These are phyloP conservation scores for Dufourea novaeangliae DNA, from an alignment of 1,140 invertebrate species.

Conservation along the genomic window DNA sequence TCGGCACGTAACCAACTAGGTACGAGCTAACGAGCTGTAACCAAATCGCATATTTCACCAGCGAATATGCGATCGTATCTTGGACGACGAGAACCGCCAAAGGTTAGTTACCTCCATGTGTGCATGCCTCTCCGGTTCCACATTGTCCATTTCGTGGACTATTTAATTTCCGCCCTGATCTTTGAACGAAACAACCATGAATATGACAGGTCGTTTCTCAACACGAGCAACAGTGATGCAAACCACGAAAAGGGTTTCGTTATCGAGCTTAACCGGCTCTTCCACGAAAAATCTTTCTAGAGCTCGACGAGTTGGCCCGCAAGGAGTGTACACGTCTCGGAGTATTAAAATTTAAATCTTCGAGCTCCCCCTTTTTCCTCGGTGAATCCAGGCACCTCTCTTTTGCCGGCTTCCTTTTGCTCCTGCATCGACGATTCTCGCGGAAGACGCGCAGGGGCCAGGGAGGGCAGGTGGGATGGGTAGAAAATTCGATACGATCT, in stretches of 20 bases:
- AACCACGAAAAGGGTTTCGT: slow-evolving; percentile 28
- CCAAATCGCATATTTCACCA: background rate
- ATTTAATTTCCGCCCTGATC: too few relatives aligned
- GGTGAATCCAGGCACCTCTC: background rate
- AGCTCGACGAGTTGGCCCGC: background rate
- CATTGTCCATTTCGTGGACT: too few relatives aligned
- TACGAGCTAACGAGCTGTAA: slow-evolving; percentile 26
- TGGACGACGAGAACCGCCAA: background rate
- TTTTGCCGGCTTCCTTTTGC: background rate
- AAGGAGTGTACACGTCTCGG: background rate
- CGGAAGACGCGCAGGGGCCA: background rate
- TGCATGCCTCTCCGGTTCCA: too few relatives aligned
- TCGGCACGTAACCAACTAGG: background rate
- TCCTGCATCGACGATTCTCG: background rate
- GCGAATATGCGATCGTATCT: slow-evolving; percentile 24
- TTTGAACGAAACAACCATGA: too few relatives aligned
- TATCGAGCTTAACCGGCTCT: slow-evolving; percentile 29
- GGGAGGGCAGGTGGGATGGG: background rate
- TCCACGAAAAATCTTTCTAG: slow-evolving; percentile 10
- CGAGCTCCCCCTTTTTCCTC: background rate
- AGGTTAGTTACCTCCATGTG: background rate
- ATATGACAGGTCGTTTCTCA: background rate
- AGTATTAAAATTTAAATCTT: slow-evolving; percentile 30
- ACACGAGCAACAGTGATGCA: too few relatives aligned
- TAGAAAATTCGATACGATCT: slow-evolving; percentile 11